These are phyloP conservation scores for Listronotus bonariensis DNA, from an alignment of 1,140 invertebrate genomes.

Conservation along the genomic window DNA sequence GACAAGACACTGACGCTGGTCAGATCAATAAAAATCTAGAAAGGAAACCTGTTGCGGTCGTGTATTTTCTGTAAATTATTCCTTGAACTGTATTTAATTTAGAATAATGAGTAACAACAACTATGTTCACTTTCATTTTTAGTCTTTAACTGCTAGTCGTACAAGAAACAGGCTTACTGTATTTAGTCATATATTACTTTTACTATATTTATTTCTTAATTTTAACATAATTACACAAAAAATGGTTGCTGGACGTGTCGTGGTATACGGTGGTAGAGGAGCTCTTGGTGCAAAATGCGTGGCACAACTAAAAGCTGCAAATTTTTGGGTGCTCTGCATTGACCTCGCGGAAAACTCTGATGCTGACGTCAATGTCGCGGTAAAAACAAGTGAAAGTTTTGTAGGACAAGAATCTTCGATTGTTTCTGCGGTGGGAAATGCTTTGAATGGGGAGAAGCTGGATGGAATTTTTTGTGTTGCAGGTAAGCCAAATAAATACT, in stretches of 20 bases:
- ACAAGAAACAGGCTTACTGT: constrained; percentile 1
- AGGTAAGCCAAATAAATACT: constrained; percentile 54
- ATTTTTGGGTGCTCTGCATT: constrained; percentile 94
- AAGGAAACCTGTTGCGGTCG: constrained; percentile 1
- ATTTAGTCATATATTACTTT: neutral
- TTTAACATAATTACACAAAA: constrained; percentile 32
- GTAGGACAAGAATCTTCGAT: constrained; percentile 76
- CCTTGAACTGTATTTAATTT: constrained; percentile 27
- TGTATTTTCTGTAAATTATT: constrained; percentile 20
- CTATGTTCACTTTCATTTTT: constrained; percentile 17
- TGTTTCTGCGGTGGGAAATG: constrained; percentile 63
- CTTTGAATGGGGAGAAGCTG: constrained; percentile 77
- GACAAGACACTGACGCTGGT: neutral
- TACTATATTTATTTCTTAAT: neutral
- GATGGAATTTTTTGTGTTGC: constrained; percentile 98
- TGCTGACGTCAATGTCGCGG: constrained; percentile 89
- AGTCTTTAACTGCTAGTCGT: constrained; percentile 11
- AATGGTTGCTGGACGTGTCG: constrained; percentile 65
- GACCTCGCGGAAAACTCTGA: constrained; percentile 87
- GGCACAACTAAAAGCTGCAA: constrained; percentile 84
- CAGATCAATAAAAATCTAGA: neutral
- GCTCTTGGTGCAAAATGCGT: constrained; percentile 89
- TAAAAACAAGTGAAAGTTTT: constrained; percentile 76
- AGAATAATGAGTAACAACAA: constrained; percentile 1
- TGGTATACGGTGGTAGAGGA: constrained; percentile 93